Evolutionary conservation across 2,797 vertebrate species (phyloP).

Genomic region (Pangasius sanitwongsei): DNA sequence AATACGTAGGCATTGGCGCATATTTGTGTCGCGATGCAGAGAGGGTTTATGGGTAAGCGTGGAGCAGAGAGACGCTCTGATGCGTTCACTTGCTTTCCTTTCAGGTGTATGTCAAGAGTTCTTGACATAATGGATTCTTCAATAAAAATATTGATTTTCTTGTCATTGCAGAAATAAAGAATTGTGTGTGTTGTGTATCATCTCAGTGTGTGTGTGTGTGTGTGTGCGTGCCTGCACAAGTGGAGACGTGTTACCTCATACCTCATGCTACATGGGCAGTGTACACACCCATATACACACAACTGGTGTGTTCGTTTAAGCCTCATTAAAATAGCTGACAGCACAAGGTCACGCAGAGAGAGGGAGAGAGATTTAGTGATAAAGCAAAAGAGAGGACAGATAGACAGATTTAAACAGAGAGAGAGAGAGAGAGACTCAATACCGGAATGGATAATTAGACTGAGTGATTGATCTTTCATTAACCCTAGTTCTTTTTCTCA

Average conservation of each 20-base stretch:
- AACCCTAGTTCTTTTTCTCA: conserved; percentile 1
- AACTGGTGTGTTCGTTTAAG: conserved; percentile 37
- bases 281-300: conserved; percentile 23
- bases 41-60: neutral
- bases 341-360: conserved; percentile 43
- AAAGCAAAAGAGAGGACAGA: conserved; percentile 30
- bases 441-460: neutral
- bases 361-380: conserved; percentile 26
- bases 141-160: neutral
- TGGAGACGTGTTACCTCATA: conserved; percentile 8
- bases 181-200: neutral
- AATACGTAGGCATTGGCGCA: neutral
- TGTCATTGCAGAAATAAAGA: neutral
- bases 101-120: neutral
- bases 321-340: conserved; percentile 48
- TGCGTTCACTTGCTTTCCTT: neutral
- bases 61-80: neutral
- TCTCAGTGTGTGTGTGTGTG: conserved; percentile 16
- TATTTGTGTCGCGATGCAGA: neutral
- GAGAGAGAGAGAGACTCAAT: conserved; percentile 10
- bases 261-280: conserved; percentile 11
- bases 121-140: neutral
- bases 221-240: neutral
- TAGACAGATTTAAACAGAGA: conserved; percentile 8
- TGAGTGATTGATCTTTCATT: neutral